Percentiles rank a stretch among this genome's conserved stretches.
phyloP scores from a whole-genome alignment of 2,888 invertebrate species.

The Laothoe populi region DNA sequence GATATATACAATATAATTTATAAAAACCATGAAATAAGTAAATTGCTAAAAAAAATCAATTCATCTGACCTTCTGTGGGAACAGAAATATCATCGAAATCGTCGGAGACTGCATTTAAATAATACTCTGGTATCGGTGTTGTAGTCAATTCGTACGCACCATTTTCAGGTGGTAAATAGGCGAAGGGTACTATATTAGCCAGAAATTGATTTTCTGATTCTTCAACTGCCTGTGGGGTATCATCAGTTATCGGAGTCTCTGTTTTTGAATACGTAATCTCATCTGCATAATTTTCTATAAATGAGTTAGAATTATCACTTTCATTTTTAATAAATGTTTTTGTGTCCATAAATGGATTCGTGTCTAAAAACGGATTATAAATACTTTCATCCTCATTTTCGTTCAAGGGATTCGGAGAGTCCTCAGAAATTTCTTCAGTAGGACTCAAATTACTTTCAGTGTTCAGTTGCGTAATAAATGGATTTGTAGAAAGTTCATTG shows the following conservation, averaged over 20 bases:
- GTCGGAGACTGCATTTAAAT: neutral
- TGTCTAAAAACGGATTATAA: neutral
- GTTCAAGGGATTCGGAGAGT: neutral
- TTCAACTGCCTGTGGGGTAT: neutral
- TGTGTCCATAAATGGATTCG: slow-evolving; percentile 4
- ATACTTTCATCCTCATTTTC: neutral
- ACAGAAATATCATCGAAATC: neutral
- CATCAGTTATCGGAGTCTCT: neutral
- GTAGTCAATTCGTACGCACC: neutral
- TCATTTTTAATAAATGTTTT: neutral
- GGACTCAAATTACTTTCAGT: neutral
- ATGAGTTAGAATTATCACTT: neutral
- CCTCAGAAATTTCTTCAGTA: neutral
- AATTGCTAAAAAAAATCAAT: neutral
- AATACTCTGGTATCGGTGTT: neutral
- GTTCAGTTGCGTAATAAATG: neutral
- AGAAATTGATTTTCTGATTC: neutral
- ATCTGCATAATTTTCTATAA: neutral
- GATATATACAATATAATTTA: too few species aligned
- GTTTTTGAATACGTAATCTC: neutral
- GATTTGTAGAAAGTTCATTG: neutral
- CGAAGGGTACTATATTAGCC: neutral
- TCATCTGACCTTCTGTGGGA: slow-evolving; percentile 1
- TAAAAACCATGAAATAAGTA: too few species aligned
- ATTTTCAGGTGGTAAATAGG: neutral